Base-by-base conservation (phyloP, 2,113 vertebrate species). In the Cyanoramphus novaezelandiae region DNA sequence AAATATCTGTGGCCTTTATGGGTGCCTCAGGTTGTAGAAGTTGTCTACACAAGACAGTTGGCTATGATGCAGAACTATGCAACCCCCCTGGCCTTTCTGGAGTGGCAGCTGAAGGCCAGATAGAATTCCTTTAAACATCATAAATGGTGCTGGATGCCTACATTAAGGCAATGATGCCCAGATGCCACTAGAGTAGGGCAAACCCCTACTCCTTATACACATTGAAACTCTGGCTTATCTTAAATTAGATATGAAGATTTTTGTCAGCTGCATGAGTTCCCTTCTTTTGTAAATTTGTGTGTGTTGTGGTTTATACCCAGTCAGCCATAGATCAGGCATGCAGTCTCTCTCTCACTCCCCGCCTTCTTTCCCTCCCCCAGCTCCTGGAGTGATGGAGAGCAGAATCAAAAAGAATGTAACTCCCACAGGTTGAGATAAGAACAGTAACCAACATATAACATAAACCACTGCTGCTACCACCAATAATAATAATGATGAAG, bases 111-210 rank as follows among this genome's bases (percentile, higher is more conserved):
- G 53, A 52, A 82, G 43, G 27, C 28, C 25, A 72, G 12, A 16
- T 1, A 24, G 9, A 46, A 43, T 50, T 76, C 5, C 52, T 86
- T 23, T 25, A 41, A 65, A 31, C 6, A 69, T 33, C 24, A 35
- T 25, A 27, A 59, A 27, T 39, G 6, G 7, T 76, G 6, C 1
- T 88, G 17, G 27, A 37, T 8, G 3, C 3, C 8, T 20, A 28
- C 6, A 50, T 27, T 25, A 28, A 63, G 25, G 8, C 20, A 47
- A 1, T 2, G 17, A 13, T 44, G 44, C 11, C 62, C 37, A 72
- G 20, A n/a, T 44, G 37, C 10, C 41, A 6, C 5, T 3, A 25
- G 4, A 78, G 8, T 31, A 28, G 9, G 3, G 4, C 2, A 16
- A 62, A 11, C 9, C 16, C 1, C 33, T 72, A 14, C 11, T 74